Conservation (phyloP, 2,888 invertebrate species). For the Desoria tigrina region DNA sequence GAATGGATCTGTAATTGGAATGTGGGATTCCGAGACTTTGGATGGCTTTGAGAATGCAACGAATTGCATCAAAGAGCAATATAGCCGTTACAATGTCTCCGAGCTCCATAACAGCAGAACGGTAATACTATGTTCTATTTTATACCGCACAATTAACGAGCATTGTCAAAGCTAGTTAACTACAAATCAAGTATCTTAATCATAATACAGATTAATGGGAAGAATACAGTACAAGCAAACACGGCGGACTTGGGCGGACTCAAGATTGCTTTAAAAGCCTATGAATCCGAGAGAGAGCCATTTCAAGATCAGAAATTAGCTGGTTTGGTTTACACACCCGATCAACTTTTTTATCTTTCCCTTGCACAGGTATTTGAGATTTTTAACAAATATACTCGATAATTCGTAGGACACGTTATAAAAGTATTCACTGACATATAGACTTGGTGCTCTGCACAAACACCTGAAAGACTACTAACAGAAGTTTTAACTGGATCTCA, state of each 20-base stretch:
- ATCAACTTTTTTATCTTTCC: constrained; percentile 38
- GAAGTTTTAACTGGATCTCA: background rate
- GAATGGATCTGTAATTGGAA: background rate
- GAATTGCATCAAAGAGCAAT: constrained; percentile 31
- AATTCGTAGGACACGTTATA: too few relatives aligned
- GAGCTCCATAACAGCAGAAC: background rate
- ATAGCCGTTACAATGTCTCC: constrained; percentile 1
- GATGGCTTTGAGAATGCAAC: constrained; percentile 27
- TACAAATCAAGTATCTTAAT: too few relatives aligned
- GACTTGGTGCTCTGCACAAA: constrained; percentile 28
- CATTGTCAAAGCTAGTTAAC: too few relatives aligned
- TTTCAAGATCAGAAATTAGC: constrained; percentile 26
- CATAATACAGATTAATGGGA: constrained; percentile 31
- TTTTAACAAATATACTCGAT: too few relatives aligned
- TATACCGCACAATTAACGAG: too few relatives aligned
- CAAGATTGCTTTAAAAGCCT: constrained; percentile 25
- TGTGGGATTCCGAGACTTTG: constrained; percentile 42
- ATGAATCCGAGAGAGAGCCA: constrained; percentile 2
- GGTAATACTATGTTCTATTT: constrained; percentile 1
- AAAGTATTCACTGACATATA: too few relatives aligned
- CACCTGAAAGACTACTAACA: constrained; percentile 14
- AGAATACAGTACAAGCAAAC: constrained; percentile 16
- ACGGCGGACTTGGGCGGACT: constrained; percentile 25
- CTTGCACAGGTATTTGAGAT: constrained; percentile 35
- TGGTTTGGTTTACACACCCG: constrained; percentile 25